Conservation (phyloP, 30 jellyfish, hydroid and myxozoan species). For the Turritopsis rubra region DNA sequence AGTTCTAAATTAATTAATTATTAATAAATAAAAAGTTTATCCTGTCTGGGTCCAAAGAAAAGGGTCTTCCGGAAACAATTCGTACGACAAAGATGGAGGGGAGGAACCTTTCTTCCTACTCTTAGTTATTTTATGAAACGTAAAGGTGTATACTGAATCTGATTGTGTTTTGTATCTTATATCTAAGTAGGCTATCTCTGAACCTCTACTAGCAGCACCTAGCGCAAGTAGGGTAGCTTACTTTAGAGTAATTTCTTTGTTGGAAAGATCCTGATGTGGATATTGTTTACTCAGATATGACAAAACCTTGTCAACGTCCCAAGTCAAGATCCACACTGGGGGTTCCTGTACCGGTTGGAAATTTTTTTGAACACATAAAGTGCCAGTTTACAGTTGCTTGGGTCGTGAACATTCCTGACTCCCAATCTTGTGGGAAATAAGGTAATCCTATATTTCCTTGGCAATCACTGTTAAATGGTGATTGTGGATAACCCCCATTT, state of each 20-base stretch:
- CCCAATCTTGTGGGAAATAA: constrained; percentile 24
- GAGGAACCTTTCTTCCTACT: too few relatives aligned
- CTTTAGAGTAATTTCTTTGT: neutral
- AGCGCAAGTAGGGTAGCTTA: neutral
- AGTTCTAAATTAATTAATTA: too few relatives aligned
- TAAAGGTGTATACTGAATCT: too few relatives aligned
- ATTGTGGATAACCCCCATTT: constrained; percentile 32
- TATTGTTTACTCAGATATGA: neutral
- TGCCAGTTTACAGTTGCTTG: constrained; percentile 34
- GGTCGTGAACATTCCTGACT: constrained; percentile 18
- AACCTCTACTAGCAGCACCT: neutral
- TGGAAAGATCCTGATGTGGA: neutral
- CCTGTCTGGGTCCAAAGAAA: too few relatives aligned
- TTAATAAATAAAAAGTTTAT: too few relatives aligned
- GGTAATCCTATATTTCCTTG: constrained; percentile 25
- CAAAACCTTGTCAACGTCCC: neutral
- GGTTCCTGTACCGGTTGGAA: constrained; percentile 16
- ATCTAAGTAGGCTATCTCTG: too few relatives aligned
- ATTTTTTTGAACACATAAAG: constrained; percentile 12
- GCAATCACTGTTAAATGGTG: neutral
- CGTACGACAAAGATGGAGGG: too few relatives aligned
- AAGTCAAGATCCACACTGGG: neutral
- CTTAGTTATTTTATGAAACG: too few relatives aligned
- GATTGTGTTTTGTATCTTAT: too few relatives aligned
- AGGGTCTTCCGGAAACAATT: too few relatives aligned